Evolutionary conservation across 2,113 vertebrate genomes (phyloP), one percentile per base, ranked within the genome.

Genomic region (Hydrochoerus hydrochaeris): DNA sequence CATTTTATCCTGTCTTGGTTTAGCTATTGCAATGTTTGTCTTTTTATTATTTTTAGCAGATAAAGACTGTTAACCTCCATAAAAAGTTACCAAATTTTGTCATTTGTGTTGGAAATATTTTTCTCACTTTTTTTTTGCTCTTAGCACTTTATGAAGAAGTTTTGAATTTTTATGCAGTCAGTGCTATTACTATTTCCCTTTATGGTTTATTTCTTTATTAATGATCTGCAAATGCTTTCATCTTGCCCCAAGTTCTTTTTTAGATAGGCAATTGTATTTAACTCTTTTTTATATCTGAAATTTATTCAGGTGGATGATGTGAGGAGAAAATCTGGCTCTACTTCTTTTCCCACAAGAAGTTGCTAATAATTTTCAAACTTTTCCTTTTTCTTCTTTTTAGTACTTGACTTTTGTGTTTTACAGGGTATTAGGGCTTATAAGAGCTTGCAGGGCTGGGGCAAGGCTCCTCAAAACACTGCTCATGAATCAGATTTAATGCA

Each of bases 91-190:
- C 7, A 82, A 62, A 67, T 62, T 35, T 83, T 73, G n/a, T 63
- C 44, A 71, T 62, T 85, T 94, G 17, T 41, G 30, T 54, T 95
- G 28, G 60, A 95, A 75, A 62, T 80, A 54, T 83, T 84, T 96
- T 92, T 22, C 17, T 69, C 62, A 49, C n/a, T 58, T 93, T 97
- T 52, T 84, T 85, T 96, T 97, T 84, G 49, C 3, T 94, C 90
- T 85, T 58, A 28, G 49, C 24, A 26, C 38, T 88, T 41, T 82
- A 30, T 69, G 14, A 81, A 84, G 46, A 87, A 80, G n/a, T 35
- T 92, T 81, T 85, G n/a, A 9, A 67, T 65, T 88, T 81, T 77
- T 52, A 90, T 22, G 16, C 14, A 93, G 54, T 63, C n/a, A 58
- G 38, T 20, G 58, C 71, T 89, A 44, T 41, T 88, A 84, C 38